These are phyloP conservation scores for Trissolcus basalis DNA, from an alignment of 1,140 invertebrate species.

Conservation along the genomic window DNA sequence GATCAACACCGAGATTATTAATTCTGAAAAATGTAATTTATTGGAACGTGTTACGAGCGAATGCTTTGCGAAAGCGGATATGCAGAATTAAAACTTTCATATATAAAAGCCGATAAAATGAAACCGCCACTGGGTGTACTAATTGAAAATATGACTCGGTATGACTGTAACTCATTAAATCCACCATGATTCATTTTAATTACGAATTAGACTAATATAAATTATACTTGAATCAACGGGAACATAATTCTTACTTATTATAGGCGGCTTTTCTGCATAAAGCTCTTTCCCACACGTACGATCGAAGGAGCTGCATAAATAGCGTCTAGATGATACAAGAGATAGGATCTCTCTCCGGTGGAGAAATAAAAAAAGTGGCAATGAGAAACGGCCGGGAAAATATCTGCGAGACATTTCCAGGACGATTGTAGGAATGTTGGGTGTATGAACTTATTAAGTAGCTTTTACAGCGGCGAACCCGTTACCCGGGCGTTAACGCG, in stretches of 20 bases:
- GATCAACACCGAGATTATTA: too few species aligned
- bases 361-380: constrained; percentile 21
- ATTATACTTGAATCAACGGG: constrained; percentile 37
- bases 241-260: constrained; percentile 17
- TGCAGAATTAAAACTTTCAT: too few species aligned
- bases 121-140: constrained; percentile 2
- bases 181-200: constrained; percentile 37
- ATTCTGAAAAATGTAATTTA: too few species aligned
- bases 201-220: constrained; percentile 25
- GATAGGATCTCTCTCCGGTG: constrained; percentile 34
- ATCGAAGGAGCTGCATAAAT: constrained; percentile 25
- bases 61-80: too few species aligned
- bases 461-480: constrained; percentile 49
- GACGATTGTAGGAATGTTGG: constrained; percentile 44
- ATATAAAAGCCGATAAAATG: too few species aligned
- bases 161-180: background rate
- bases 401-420: constrained; percentile 48
- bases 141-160: constrained; percentile 47
- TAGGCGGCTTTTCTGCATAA: constrained; percentile 33
- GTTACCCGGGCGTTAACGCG: constrained; percentile 62
- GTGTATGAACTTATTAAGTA: constrained; percentile 46
- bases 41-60: too few species aligned
- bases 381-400: constrained; percentile 46
- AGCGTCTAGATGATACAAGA: constrained; percentile 38
- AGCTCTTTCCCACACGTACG: constrained; percentile 44